phyloP scores from a whole-genome alignment of 1,140 invertebrate genomes.

The Drosophila seguyi region DNA sequence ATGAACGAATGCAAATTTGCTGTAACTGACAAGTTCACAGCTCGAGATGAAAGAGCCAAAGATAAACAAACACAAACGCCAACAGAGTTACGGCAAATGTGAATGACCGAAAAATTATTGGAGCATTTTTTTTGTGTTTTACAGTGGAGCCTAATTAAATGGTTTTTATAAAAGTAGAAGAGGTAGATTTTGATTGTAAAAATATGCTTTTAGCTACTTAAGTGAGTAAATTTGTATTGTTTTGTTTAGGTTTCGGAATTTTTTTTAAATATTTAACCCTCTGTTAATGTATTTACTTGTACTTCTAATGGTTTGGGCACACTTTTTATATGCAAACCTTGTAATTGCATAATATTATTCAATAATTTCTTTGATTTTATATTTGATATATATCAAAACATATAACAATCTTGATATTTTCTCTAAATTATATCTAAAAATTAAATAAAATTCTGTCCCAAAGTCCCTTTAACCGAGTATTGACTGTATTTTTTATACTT shows the following conservation, averaged over 20 bases:
- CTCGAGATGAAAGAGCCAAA: slow-evolving; percentile 36
- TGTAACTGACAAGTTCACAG: slow-evolving; percentile 65
- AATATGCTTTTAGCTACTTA: not conserved
- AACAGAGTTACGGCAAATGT: slow-evolving; percentile 70
- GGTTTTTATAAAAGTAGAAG: not conserved
- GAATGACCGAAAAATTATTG: slow-evolving; percentile 60
- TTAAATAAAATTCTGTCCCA: too few species aligned
- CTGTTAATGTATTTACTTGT: too few species aligned
- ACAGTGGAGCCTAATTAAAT: not conserved
- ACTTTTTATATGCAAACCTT: too few species aligned
- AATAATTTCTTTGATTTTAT: too few species aligned
- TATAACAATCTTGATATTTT: too few species aligned
- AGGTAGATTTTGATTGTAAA: too few species aligned
- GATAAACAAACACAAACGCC: slow-evolving; percentile 49
- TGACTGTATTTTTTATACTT: not conserved
- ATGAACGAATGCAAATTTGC: slow-evolving; percentile 29
- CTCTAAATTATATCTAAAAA: not conserved
- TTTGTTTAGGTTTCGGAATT: too few species aligned
- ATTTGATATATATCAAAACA: too few species aligned
- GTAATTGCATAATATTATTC: too few species aligned
- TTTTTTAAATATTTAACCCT: too few species aligned
- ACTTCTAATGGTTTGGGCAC: too few species aligned
- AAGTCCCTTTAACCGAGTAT: not conserved
- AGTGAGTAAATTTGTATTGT: too few species aligned
- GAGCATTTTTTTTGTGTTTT: slow-evolving; percentile 11